phyloP scores from a whole-genome alignment of 1,140 invertebrate species.

The Ips typographus region DNA sequence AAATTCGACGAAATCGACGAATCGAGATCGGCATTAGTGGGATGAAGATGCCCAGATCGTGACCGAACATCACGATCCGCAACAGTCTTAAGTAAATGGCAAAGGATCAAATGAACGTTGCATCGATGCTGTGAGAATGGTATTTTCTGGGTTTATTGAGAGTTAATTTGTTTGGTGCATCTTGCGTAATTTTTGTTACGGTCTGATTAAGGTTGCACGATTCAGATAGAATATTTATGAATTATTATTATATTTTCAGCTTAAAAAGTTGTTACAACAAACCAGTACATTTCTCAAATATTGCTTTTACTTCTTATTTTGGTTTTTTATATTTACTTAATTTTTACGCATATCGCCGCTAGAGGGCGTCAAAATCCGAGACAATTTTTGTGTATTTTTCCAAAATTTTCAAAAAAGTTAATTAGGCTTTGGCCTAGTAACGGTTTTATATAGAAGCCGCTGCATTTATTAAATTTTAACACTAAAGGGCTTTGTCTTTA shows the following conservation, averaged over 20 bases:
- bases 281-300: too few relatives aligned
- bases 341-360: too few relatives aligned
- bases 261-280: neutral
- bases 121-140: slow-evolving; percentile 21
- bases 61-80: slow-evolving; percentile 26
- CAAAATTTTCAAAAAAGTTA: too few relatives aligned
- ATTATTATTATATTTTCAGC: neutral
- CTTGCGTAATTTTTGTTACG: neutral
- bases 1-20: slow-evolving; percentile 21
- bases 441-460: too few relatives aligned
- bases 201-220: neutral
- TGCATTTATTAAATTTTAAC: too few relatives aligned
- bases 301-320: too few relatives aligned
- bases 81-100: slow-evolving; percentile 13
- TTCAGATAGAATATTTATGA: neutral
- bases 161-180: neutral
- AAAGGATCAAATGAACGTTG: slow-evolving; percentile 22
- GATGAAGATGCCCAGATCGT: slow-evolving; percentile 29
- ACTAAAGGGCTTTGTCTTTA: too few relatives aligned
- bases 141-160: slow-evolving; percentile 18
- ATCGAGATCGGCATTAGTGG: slow-evolving; percentile 20
- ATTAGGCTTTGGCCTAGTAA: too few relatives aligned
- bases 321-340: too few relatives aligned
- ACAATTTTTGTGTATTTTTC: too few relatives aligned
- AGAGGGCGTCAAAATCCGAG: too few relatives aligned